Evolutionary conservation across 1,140 invertebrate genomes (phyloP).

Genomic region (Metopolophium dirhodum): DNA sequence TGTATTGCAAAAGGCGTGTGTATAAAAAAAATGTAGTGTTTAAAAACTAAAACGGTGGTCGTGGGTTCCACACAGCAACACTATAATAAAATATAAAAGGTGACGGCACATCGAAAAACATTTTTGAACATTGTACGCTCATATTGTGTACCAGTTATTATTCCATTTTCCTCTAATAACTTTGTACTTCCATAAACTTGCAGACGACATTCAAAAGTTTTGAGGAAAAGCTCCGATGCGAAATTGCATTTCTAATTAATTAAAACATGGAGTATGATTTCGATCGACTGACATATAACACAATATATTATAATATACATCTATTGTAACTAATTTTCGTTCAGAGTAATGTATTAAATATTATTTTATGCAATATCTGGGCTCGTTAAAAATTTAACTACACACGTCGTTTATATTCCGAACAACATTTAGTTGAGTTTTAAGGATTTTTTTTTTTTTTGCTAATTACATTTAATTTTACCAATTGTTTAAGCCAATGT

Average conservation of each 20-base stretch:
- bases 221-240: neutral
- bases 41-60: neutral
- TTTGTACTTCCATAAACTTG: neutral
- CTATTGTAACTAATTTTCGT: neutral
- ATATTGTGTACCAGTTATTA: slow-evolving; percentile 12
- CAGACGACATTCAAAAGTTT: neutral
- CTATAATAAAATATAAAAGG: neutral
- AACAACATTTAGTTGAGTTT: neutral
- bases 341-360: neutral
- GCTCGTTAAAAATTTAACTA: neutral
- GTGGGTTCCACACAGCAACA: neutral
- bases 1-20: neutral
- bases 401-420: neutral
- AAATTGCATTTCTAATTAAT: neutral
- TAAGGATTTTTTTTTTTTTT: neutral
- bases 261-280: slow-evolving; percentile 2
- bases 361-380: neutral
- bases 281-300: neutral
- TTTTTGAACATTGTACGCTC: neutral
- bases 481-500: neutral
- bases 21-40: neutral
- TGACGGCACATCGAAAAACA: neutral
- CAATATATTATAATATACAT: neutral
- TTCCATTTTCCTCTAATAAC: neutral
- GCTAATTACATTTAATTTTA: neutral